A percentile compares a stretch with the other conserved stretches of the same genome.
Evolutionary conservation across 1,140 invertebrate genomes (phyloP).

Genomic region (Bombus waltoni): DNA sequence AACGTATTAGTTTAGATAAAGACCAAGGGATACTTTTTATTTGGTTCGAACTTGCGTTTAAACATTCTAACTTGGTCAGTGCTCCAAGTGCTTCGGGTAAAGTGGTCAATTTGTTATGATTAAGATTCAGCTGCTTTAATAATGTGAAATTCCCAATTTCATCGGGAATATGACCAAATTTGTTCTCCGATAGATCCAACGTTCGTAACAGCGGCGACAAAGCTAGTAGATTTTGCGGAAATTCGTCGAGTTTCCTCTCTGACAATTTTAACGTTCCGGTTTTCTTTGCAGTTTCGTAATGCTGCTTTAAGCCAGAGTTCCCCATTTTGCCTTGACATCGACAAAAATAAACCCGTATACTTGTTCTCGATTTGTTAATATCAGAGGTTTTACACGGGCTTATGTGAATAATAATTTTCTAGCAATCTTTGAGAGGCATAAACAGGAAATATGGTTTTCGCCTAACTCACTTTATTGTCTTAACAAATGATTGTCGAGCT

Average conservation of each 20-base stretch:
- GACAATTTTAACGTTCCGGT: constrained; percentile 96
- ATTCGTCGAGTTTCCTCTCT: constrained; percentile 90
- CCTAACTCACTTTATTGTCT: background rate
- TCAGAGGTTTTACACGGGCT: background rate
- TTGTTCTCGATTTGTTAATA: background rate
- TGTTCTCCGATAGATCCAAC: constrained; percentile 96
- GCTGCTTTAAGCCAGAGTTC: constrained; percentile 93
- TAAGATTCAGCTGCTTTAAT: constrained; percentile 93
- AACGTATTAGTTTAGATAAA: constrained; percentile 86
- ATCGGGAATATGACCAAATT: constrained; percentile 89
- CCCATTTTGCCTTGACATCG: constrained; percentile 86
- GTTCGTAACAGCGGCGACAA: constrained; percentile 90
- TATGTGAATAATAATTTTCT: background rate
- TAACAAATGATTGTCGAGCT: background rate
- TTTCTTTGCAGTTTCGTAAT: constrained; percentile 96
- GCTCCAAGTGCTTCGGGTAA: constrained; percentile 90
- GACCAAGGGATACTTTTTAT: constrained; percentile 87
- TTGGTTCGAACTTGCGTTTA: constrained; percentile 89
- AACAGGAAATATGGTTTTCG: background rate
- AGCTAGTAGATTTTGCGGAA: constrained; percentile 84
- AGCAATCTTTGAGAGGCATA: background rate
- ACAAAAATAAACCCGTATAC: background rate
- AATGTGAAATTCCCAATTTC: constrained; percentile 90
- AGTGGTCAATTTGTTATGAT: constrained; percentile 86
- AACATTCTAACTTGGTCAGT: constrained; percentile 92